A percentile compares a stretch with the other conserved stretches of the same genome.
These are phyloP conservation scores for Hoplostethus atlanticus DNA, from an alignment of 2,797 vertebrate species.

Conservation along the genomic window DNA sequence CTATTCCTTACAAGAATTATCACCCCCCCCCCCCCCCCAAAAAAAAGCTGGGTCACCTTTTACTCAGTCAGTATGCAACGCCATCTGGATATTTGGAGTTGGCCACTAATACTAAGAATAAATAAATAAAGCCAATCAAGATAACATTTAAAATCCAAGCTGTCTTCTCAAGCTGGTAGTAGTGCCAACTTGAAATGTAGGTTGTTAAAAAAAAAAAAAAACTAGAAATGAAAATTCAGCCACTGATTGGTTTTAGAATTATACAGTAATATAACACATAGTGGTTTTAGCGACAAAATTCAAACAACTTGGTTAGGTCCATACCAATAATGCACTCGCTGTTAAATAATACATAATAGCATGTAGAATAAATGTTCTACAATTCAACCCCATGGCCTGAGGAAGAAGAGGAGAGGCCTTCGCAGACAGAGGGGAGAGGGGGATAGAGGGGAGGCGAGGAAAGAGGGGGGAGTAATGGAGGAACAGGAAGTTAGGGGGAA, in stretches of 20 bases:
- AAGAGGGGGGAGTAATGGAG: constrained; percentile 57
- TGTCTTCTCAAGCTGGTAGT: too few relatives aligned
- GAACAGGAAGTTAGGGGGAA: constrained; percentile 78
- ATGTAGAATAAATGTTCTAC: constrained; percentile 34
- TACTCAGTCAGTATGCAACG: background rate
- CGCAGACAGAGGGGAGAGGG: constrained; percentile 46
- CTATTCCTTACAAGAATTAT: background rate
- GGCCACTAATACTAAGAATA: too few relatives aligned
- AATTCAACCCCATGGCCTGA: constrained; percentile 46
- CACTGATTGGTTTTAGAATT: too few relatives aligned
- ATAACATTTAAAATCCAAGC: too few relatives aligned
- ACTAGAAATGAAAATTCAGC: too few relatives aligned
- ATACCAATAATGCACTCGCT: background rate
- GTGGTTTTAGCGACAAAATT: background rate
- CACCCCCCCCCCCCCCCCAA: background rate
- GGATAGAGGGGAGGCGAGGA: constrained; percentile 32
- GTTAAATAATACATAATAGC: constrained; percentile 10
- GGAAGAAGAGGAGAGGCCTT: constrained; percentile 48
- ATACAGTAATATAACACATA: too few relatives aligned
- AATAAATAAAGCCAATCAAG: too few relatives aligned
- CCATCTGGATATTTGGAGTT: background rate
- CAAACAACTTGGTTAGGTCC: background rate
- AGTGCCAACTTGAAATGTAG: too few relatives aligned
- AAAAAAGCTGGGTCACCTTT: background rate
- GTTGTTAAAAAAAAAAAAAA: too few relatives aligned